Evolutionary conservation across 1,140 invertebrate species (phyloP), one percentile per base, ranked within the genome.

Genomic region (Cepaea nemoralis): DNA sequence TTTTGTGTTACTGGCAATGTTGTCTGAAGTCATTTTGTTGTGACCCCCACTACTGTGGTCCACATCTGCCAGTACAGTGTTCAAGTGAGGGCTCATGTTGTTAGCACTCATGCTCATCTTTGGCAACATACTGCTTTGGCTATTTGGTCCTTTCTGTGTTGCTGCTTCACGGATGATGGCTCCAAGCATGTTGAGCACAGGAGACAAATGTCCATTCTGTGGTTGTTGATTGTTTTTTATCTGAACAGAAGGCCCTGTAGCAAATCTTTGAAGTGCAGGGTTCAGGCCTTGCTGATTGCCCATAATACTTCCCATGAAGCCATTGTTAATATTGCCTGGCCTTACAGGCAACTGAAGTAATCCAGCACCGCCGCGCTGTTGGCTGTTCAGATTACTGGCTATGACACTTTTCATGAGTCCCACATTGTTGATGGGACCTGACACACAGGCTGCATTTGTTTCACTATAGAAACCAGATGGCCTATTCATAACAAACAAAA

Each of bases 381-480:
- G 59, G 33, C 59, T 31, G 27, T 10, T 63, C 27, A 1, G n/a
- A 63, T 63, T 63, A 19, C 27, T 63, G 3, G 27, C 33, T 31
- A 63, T 31, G 6, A 22, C 63, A 35, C 37, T 67, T 37, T 24
- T 69, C 37, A 45, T 63, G 37, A 78, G 69, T 33, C 50, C 50
- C 77, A 69, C 45, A 39, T 40, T 69, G 45, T 39, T 71, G 14
- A 40, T 55, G 14, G 69, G 35, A 40, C 71, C 71, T 45, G 71
- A 27, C 8, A 42, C 63, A 0, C 48, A 55, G 22, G 71, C 74
- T 39, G 33, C 6, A 37, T 81, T 67, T 63, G 80, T 48, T 70
- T 89, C 87, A 78, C 82, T 83, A 76, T 87, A 88, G 69, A 87
- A 87, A 42, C 88, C 87, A 35, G 81, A 74, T 40, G 85, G 86